phyloP scores from a whole-genome alignment of 2,888 invertebrate species.

The Apamea epomidion region DNA sequence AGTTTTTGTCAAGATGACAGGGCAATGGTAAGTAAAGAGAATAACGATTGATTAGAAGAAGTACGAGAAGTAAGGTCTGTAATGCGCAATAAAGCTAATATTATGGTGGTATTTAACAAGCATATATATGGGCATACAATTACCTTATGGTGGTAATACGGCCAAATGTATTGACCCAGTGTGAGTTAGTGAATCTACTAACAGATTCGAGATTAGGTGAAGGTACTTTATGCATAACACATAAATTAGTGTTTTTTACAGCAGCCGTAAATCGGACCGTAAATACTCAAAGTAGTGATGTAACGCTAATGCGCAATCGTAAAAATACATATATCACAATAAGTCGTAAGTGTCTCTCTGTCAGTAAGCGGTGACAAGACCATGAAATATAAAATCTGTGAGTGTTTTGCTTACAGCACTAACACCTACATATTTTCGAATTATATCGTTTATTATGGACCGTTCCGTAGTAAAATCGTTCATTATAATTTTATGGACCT shows the following conservation, averaged over 20 bases:
- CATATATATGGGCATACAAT: not conserved
- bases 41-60: not conserved
- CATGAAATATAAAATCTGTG: slow-evolving; percentile 43
- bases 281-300: slow-evolving; percentile 27
- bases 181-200: not conserved
- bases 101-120: not conserved
- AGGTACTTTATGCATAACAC: not conserved
- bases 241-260: not conserved
- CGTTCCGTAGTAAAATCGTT: slow-evolving; percentile 49
- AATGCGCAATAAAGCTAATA: not conserved
- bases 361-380: slow-evolving; percentile 65
- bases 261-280: slow-evolving; percentile 18
- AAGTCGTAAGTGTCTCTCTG: slow-evolving; percentile 58
- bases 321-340: slow-evolving; percentile 68
- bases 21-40: not conserved
- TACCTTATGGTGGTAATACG: not conserved
- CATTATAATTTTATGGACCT: slow-evolving; percentile 53
- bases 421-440: slow-evolving; percentile 56
- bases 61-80: no score
- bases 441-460: slow-evolving; percentile 23
- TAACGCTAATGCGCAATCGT: slow-evolving; percentile 58
- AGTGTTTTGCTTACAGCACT: slow-evolving; percentile 42
- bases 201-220: not conserved
- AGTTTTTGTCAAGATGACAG: not conserved
- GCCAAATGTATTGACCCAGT: not conserved